Conservation (phyloP, 2,113 vertebrate species). For the Stigmatopora nigra region DNA sequence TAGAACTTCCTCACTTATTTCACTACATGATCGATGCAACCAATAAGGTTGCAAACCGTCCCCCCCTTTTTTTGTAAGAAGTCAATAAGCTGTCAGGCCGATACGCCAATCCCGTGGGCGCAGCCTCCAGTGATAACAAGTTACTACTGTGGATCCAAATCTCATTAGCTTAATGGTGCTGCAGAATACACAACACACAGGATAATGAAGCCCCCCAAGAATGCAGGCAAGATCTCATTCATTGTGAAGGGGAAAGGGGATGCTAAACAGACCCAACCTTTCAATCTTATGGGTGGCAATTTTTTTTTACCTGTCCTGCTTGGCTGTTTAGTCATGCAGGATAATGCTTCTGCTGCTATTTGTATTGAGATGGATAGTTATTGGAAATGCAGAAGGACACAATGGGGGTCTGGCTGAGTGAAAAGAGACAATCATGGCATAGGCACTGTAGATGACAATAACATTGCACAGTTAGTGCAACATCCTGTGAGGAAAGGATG, state of each 20-base stretch:
- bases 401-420: neutral
- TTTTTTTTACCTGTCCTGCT: neutral
- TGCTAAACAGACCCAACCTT: neutral
- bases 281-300: neutral
- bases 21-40: constrained; percentile 25
- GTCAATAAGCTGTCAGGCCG: constrained; percentile 31
- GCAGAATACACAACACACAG: constrained; percentile 2
- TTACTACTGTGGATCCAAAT: constrained; percentile 27
- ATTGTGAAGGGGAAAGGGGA: neutral
- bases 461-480: neutral
- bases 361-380: neutral
- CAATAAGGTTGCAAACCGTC: constrained; percentile 13
- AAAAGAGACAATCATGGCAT: neutral
- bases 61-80: constrained; percentile 23
- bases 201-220: constrained; percentile 13
- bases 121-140: constrained; percentile 27
- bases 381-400: neutral
- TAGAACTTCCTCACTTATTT: constrained; percentile 20
- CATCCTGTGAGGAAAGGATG: neutral
- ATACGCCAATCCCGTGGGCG: constrained; percentile 13
- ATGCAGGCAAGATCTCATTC: neutral
- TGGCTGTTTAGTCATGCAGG: neutral
- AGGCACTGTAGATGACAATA: neutral
- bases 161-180: constrained; percentile 38
- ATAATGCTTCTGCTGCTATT: neutral